phyloP scores from a whole-genome alignment of 2,797 vertebrate species.

The Schizothorax lantsangensis region DNA sequence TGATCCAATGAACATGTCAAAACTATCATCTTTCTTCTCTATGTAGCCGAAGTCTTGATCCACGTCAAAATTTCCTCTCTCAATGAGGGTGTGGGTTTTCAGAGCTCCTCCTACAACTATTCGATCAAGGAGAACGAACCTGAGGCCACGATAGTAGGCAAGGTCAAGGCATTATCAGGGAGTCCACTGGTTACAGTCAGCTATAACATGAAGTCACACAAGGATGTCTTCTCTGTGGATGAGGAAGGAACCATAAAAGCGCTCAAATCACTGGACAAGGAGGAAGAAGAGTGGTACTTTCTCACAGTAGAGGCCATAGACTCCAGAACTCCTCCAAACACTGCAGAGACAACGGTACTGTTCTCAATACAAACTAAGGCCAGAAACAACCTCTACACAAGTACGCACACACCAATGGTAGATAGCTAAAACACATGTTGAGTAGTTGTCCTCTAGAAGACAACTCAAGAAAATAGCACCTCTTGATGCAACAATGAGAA shows the following conservation, averaged over 20 bases:
- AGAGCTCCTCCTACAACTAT: constrained; percentile 75
- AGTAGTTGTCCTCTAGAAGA: neutral
- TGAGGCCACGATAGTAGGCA: constrained; percentile 66
- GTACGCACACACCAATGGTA: neutral
- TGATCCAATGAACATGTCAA: neutral
- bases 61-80: constrained; percentile 65
- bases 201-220: constrained; percentile 73
- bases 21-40: constrained; percentile 43
- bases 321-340: constrained; percentile 72
- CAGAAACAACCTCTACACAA: neutral
- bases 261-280: constrained; percentile 70
- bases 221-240: constrained; percentile 73
- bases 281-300: constrained; percentile 73
- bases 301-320: constrained; percentile 78
- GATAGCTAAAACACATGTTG: neutral
- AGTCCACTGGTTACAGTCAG: constrained; percentile 59
- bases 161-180: constrained; percentile 70
- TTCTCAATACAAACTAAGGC: neutral
- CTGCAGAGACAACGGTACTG: constrained; percentile 74
- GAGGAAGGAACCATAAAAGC: constrained; percentile 70
- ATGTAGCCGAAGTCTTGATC: constrained; percentile 72
- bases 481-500: neutral
- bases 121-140: constrained; percentile 73
- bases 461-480: neutral
- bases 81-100: constrained; percentile 70